Base-by-base conservation (phyloP, 1,140 invertebrate genomes). In the Elymnias hypermnestra region DNA sequence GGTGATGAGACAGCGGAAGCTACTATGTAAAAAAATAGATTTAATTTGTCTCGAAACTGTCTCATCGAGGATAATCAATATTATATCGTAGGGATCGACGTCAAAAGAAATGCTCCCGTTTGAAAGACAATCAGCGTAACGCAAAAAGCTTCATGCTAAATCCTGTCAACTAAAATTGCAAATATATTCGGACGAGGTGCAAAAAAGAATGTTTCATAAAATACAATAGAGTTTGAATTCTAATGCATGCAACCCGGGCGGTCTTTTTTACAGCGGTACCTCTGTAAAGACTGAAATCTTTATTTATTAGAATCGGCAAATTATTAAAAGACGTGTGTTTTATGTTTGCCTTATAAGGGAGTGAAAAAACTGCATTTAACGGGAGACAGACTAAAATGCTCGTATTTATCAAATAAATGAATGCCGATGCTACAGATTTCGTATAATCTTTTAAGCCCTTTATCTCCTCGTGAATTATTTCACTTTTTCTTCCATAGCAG, bases 291-390 rank as follows among this genome's bases (percentile, higher is more conserved):
- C 66, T 76, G 53, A 82, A 79, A 83, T 83, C 82, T 83, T 85
- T 85, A 83, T 85, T 83, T 85, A 85, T 85, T 82, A 83, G 78
- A 72, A 81, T 70, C 74, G 58, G 65, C 66, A 82, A 74, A 81
- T 75, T 83, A 77, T 77, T 72, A 77, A 72, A 65, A 69, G 50
- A 51, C 48, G 42, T 46, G 56, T 75, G 66, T 70, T 77, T 77
- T 79, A 78, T 60, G 57, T 61, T 43, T 40, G 23, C 52, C 49
- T 66, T 71, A 77, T 81, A 74, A 63, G 14, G 60, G 46, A 45
- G 36, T 26, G 26, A 33, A 2, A 21, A 10, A 14, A 21, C 15
- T 5, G 10, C 7, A 8, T 4, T 15, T 29, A 15, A 33, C 29
- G 7, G 29, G 7, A 33, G 29, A 33, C 13, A 4, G 29, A 15